Base-by-base conservation (phyloP, 2,113 vertebrate genomes). In the Chascanopsetta lugubris region DNA sequence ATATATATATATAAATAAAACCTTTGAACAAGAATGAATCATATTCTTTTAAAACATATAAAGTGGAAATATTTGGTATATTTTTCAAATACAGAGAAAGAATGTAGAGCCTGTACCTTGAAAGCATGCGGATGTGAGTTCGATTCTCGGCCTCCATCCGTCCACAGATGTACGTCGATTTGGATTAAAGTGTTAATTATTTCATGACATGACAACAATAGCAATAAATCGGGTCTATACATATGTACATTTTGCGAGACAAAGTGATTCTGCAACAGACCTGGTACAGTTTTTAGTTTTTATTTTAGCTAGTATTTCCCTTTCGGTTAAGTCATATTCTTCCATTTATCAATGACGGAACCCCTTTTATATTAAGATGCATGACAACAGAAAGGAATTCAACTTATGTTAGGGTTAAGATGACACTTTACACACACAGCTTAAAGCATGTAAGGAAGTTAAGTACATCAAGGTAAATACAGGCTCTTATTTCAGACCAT, bases 391-490 rank as follows among this genome's bases (percentile, higher is more conserved):
- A 90, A 88, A 87, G 76, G 80, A 87, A 85, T 72, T 80, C 24
- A 89, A 85, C 73, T 78, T 38, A 88, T 83, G 84, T 73, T 61
- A 59, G 76, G 85, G 72, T 83, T 71, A 78, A 76, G 80, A 85
- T 88, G 85, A 90, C 81, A 89, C 76, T 77, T 78, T 82, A 87
- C 79, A 88, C 82, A 84, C 87, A 86, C 79, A 85, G 74, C 70
- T 81, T 67, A 75, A 80, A 85, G 84, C 83, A 85, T 84, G 86
- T 79, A 71, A 75, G 81, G 84, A 80, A 82, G 83, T 87, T 76
- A 72, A 77, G 80, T 86, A 91, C 87, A 89, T 89, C 82, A 84
- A 90, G 88, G 82, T 89, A 84, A 87, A 78, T 87, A 84, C 80
- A 81, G 74, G 72, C 79, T 89, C 77, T 79, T 77, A 80, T 80